These are phyloP conservation scores for Camarhynchus parvulus DNA, from an alignment of 2,113 vertebrate genomes.

Conservation along the genomic window DNA sequence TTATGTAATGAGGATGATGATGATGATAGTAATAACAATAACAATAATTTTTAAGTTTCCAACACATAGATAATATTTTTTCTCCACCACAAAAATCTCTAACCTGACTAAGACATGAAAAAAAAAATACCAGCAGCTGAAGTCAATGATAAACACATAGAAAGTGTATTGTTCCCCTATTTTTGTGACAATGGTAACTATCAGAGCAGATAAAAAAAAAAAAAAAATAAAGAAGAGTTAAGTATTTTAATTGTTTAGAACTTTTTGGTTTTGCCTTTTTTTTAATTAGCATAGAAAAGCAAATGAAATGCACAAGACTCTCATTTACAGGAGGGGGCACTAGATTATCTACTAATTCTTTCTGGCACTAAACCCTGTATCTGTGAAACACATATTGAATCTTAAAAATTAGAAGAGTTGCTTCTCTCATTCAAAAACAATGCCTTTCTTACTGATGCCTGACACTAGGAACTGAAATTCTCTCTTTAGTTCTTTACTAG, in stretches of 20 bases:
- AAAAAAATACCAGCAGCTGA: not conserved
- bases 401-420: not conserved
- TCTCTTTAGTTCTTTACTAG: not conserved
- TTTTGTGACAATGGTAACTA: not conserved
- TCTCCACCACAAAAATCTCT: not conserved
- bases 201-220: not conserved
- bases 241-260: not conserved
- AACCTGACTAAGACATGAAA: not conserved
- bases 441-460: not conserved
- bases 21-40: not conserved
- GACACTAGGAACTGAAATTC: not conserved
- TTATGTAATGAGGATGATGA: not conserved
- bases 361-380: not conserved
- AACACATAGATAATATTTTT: not conserved
- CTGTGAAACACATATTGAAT: not conserved
- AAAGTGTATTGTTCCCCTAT: not conserved
- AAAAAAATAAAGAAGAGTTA: not conserved
- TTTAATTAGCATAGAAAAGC: not conserved
- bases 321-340: not conserved
- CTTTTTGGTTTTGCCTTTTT: not conserved
- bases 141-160: not conserved
- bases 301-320: not conserved
- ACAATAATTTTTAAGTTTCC: not conserved
- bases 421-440: not conserved
- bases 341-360: not conserved